Conservation (phyloP, 2,797 vertebrate genomes). For the Spinibarbus caldwelli region DNA sequence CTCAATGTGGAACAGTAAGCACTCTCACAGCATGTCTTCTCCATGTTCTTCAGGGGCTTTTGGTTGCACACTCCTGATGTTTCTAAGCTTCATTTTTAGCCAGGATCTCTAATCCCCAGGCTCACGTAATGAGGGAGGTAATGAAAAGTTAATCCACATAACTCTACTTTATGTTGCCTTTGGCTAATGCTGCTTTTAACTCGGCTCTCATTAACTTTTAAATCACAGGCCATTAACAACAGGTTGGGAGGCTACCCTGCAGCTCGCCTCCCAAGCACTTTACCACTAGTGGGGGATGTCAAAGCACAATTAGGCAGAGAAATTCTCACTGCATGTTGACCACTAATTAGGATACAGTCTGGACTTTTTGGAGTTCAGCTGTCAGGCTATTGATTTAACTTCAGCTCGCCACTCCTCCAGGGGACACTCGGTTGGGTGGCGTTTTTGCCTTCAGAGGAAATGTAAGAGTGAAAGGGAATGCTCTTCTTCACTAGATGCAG, state of each 20-base stretch:
- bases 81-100: conserved; percentile 78
- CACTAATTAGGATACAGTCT: conserved; percentile 75
- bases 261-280: conserved; percentile 67
- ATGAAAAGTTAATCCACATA: conserved; percentile 84
- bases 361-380: conserved; percentile 72
- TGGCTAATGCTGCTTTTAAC: conserved; percentile 82
- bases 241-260: conserved; percentile 76
- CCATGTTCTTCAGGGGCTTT: conserved; percentile 64
- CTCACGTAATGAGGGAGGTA: conserved; percentile 79
- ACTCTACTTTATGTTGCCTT: conserved; percentile 78
- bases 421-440: conserved; percentile 57
- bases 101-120: conserved; percentile 76
- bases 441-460: conserved; percentile 27
- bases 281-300: conserved; percentile 70
- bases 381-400: conserved; percentile 76
- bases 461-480: background rate
- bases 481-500: conserved; percentile 33
- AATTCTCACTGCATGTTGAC: conserved; percentile 67
- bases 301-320: conserved; percentile 73
- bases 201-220: conserved; percentile 83
- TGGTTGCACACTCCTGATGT: conserved; percentile 69
- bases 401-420: conserved; percentile 59
- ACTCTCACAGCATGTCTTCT: conserved; percentile 63
- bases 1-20: conserved; percentile 63
- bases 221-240: conserved; percentile 80